Evolutionary conservation across 2,888 invertebrate genomes (phyloP).

Genomic region (Stenodema calcarata): DNA sequence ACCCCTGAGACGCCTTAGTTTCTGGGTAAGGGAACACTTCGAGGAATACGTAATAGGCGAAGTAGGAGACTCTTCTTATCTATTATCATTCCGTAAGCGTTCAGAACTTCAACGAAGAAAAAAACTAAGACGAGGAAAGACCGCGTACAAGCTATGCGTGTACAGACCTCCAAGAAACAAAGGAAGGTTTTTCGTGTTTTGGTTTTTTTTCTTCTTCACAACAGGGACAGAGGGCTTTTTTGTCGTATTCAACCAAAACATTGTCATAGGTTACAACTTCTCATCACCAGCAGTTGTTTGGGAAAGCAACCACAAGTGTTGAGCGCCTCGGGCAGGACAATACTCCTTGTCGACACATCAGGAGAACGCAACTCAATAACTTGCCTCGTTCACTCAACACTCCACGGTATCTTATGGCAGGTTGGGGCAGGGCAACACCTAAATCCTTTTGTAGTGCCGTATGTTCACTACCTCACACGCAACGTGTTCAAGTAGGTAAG

Average conservation of each 20-base stretch:
- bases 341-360: background rate
- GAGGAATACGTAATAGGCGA: constrained; percentile 7
- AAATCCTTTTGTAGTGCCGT: background rate
- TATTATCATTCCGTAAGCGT: constrained; percentile 9
- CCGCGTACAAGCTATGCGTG: background rate
- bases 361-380: background rate
- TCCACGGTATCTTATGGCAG: background rate
- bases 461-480: background rate
- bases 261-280: constrained; percentile 26
- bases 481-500: too few relatives aligned
- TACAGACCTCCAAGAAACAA: background rate
- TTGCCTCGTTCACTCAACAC: background rate
- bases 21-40: background rate
- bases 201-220: too few relatives aligned
- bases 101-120: background rate
- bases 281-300: constrained; percentile 14
- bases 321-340: constrained; percentile 3
- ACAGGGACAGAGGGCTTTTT: background rate
- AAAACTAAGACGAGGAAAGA: background rate
- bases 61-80: background rate
- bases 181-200: too few relatives aligned
- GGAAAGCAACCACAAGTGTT: background rate
- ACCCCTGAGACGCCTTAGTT: background rate
- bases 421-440: background rate
- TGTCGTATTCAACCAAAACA: constrained; percentile 7